phyloP scores from a whole-genome alignment of 2,888 invertebrate genomes.

The Folsomia candida region DNA sequence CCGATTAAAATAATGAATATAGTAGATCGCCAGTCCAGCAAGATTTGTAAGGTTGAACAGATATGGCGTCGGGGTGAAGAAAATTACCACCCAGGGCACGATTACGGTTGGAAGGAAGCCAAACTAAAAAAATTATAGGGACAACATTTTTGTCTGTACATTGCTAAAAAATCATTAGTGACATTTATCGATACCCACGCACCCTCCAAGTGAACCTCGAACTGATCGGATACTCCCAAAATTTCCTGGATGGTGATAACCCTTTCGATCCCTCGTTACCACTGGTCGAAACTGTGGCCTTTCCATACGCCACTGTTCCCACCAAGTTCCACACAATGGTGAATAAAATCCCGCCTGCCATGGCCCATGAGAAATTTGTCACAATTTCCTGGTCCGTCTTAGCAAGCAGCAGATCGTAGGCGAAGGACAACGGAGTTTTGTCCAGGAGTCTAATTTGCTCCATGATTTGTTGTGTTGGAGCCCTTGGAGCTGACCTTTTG shows the following conservation, averaged over 20 bases:
- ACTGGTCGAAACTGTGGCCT: neutral
- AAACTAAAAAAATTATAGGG: no score
- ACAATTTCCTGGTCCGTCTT: neutral
- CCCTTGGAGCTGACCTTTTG: no score
- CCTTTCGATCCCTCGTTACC: no score
- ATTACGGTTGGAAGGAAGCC: neutral
- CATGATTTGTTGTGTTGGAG: no score
- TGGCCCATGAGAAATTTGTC: neutral
- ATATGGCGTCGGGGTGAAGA: neutral
- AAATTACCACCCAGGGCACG: neutral
- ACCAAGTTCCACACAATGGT: neutral
- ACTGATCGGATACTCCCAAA: neutral
- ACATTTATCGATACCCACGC: no score
- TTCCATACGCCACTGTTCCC: neutral
- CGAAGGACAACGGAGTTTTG: neutral
- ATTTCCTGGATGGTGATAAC: neutral
- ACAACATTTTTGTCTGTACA: no score
- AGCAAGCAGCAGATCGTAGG: neutral
- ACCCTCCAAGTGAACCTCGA: neutral
- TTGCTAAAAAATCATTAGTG: no score
- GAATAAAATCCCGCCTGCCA: neutral
- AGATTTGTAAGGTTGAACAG: neutral
- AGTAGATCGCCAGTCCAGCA: neutral
- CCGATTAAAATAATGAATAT: neutral
- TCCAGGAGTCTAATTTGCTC: neutral